Evolutionary conservation across 2,113 vertebrate genomes (phyloP).

Genomic region (Amphilophus citrinellus): DNA sequence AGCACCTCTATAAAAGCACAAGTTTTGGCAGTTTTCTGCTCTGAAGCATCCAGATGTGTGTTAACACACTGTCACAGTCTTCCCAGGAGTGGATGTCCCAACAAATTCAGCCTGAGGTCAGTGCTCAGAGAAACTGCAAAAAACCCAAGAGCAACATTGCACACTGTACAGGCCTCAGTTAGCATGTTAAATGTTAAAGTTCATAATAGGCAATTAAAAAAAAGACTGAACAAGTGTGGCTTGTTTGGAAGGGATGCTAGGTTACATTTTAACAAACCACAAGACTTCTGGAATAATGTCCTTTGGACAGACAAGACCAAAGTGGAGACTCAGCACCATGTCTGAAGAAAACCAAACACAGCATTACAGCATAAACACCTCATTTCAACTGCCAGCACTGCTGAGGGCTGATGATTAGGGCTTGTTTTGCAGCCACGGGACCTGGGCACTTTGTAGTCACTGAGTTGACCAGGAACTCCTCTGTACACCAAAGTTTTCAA

Average conservation of each 20-base stretch:
- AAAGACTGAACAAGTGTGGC: no score
- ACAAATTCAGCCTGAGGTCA: background rate
- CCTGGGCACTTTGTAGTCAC: background rate
- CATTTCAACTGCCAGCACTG: background rate
- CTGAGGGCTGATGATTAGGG: background rate
- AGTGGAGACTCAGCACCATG: background rate
- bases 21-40: background rate
- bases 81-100: background rate
- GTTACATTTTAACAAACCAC: background rate
- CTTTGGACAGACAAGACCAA: background rate
- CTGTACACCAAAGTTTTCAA: no score
- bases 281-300: background rate
- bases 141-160: background rate
- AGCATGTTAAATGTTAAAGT: background rate
- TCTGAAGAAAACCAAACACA: background rate
- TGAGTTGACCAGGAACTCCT: no score
- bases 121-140: fast-evolving
- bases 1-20: no score
- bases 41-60: background rate
- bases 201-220: background rate
- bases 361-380: background rate
- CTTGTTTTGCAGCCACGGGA: background rate
- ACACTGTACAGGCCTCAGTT: background rate
- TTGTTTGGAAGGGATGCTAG: no score
- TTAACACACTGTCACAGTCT: background rate